Percentiles rank a stretch among this genome's conserved stretches.
phyloP scores from a whole-genome alignment of 2,888 invertebrate species.

The Andrena flavipes region DNA sequence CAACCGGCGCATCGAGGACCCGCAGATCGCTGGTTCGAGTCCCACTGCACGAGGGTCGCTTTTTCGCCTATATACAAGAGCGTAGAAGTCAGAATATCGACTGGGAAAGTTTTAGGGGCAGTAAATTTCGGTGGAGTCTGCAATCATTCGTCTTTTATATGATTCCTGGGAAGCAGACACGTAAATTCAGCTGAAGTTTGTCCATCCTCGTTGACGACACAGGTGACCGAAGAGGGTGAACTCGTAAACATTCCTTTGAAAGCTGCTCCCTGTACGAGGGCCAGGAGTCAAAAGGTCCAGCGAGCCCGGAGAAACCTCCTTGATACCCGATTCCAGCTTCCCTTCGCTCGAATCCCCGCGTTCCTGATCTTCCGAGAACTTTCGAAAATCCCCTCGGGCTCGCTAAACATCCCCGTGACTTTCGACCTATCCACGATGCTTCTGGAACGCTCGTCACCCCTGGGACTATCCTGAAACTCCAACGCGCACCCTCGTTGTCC shows the following conservation, averaged over 20 bases:
- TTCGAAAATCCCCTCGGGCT: constrained; percentile 40
- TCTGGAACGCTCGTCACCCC: constrained; percentile 3
- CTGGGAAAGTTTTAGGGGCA: too few relatives aligned
- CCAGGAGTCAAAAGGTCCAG: background rate
- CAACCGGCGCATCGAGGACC: too few relatives aligned
- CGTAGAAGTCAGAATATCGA: too few relatives aligned
- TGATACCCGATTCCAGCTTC: constrained; percentile 31
- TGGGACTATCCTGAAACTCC: background rate
- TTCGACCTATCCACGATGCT: constrained; percentile 25
- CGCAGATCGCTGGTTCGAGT: too few relatives aligned
- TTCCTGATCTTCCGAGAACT: constrained; percentile 24
- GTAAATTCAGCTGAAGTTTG: too few relatives aligned
- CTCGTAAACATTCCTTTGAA: background rate
- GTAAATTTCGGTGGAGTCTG: too few relatives aligned
- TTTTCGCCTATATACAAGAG: too few relatives aligned
- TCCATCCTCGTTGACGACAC: too few relatives aligned
- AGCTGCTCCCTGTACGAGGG: background rate
- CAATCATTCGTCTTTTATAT: too few relatives aligned
- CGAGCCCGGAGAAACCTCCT: background rate
- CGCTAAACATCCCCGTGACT: constrained; percentile 19
- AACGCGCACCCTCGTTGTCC: background rate
- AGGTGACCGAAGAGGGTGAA: background rate
- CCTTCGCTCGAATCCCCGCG: background rate
- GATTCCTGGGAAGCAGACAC: too few relatives aligned
- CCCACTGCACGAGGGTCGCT: too few relatives aligned